A percentile compares a stretch with the other conserved stretches of the same genome.
These are phyloP conservation scores for Uria lomvia DNA, from an alignment of 2,113 vertebrate species.

Conservation along the genomic window DNA sequence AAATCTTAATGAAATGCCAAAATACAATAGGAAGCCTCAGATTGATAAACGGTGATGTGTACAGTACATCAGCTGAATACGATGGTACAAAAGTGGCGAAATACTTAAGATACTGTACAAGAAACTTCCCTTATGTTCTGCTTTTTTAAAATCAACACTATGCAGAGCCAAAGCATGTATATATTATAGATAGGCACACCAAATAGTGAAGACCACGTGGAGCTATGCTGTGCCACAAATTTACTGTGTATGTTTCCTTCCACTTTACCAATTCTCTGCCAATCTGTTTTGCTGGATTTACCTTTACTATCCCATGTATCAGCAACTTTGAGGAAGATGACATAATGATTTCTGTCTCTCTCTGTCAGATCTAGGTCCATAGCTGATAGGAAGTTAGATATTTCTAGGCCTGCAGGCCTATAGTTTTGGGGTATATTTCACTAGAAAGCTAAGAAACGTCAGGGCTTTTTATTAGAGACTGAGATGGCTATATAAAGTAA, in stretches of 20 bases:
- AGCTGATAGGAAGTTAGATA: background rate
- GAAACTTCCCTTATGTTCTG: background rate
- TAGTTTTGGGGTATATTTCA: background rate
- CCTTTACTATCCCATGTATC: background rate
- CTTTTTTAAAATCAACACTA: background rate
- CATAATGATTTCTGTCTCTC: background rate
- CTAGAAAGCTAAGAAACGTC: background rate
- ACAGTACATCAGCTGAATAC: background rate
- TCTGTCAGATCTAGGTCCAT: background rate
- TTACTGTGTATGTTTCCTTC: background rate
- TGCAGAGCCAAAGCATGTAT: background rate
- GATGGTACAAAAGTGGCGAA: background rate
- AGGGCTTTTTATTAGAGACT: background rate
- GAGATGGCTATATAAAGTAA: background rate
- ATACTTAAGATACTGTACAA: background rate
- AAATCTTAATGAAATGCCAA: background rate
- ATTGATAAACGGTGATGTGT: background rate
- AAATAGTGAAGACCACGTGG: background rate
- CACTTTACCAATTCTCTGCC: background rate
- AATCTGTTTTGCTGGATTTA: background rate
- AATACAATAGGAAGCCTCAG: background rate
- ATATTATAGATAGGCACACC: background rate
- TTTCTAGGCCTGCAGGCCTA: background rate
- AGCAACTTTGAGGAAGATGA: background rate
- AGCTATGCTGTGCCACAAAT: background rate